Evolutionary conservation across 2,888 invertebrate genomes (phyloP).

Genomic region (Thalpophila matura): DNA sequence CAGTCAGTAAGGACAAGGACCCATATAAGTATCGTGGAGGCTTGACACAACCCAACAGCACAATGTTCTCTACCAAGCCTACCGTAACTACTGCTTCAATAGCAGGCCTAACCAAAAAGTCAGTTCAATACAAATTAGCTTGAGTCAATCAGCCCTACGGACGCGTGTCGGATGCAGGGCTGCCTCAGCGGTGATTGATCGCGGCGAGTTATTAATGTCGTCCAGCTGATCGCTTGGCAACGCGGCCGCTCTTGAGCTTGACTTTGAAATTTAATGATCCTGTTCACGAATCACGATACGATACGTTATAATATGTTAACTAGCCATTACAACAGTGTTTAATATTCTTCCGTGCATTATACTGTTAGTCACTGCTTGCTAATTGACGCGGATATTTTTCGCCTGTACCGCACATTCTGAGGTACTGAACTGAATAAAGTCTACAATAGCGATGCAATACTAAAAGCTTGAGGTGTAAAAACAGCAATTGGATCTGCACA

Average conservation of each 20-base stretch:
- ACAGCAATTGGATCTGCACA: constrained; percentile 2
- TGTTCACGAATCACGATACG: not conserved
- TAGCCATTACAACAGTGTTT: constrained; percentile 3
- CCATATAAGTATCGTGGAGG: not conserved
- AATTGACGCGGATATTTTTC: constrained; percentile 24
- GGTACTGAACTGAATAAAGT: not conserved
- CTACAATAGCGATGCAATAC: constrained; percentile 8
- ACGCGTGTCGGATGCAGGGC: constrained; percentile 11
- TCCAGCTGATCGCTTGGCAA: constrained; percentile 53
- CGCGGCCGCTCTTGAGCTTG: constrained; percentile 53
- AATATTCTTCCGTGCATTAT: constrained; percentile 18
- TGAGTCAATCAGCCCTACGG: not conserved
- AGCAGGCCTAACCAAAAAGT: not conserved
- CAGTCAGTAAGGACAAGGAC: not conserved
- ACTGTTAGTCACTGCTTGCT: constrained; percentile 15
- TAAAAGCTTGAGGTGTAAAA: not conserved
- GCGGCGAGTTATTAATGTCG: constrained; percentile 49
- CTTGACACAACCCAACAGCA: not conserved
- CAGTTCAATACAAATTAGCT: not conserved
- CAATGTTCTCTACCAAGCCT: too few relatives aligned
- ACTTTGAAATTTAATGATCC: constrained; percentile 45
- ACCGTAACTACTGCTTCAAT: not conserved
- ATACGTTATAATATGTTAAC: constrained; percentile 2
- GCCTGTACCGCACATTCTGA: not conserved
- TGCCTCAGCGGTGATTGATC: constrained; percentile 34